A percentile compares a stretch with the other conserved stretches of the same genome.
These are phyloP conservation scores for Apeltes quadracus DNA, from an alignment of 2,113 vertebrate genomes.

Conservation along the genomic window DNA sequence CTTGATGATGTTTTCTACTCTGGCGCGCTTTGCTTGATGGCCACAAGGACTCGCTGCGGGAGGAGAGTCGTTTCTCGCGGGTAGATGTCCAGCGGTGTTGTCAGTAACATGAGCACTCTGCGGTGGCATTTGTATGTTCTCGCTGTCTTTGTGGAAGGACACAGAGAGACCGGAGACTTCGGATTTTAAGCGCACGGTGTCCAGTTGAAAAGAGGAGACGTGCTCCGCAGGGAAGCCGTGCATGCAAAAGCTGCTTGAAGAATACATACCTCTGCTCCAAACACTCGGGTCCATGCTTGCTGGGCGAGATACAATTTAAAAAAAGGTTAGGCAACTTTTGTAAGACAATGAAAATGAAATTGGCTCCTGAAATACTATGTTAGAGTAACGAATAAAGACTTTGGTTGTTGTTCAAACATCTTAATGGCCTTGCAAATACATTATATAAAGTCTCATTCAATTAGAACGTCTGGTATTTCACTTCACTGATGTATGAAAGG, in stretches of 20 bases:
- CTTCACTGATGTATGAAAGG: background rate
- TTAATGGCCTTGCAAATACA: background rate
- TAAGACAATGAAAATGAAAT: background rate
- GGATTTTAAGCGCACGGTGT: constrained; percentile 53
- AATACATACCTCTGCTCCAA: constrained; percentile 63
- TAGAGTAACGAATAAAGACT: background rate
- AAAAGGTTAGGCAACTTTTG: background rate
- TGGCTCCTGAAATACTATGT: background rate
- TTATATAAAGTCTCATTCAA: background rate
- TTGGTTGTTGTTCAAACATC: background rate
- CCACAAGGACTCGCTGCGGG: constrained; percentile 64
- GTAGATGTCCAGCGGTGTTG: constrained; percentile 29
- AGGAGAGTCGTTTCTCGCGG: constrained; percentile 23
- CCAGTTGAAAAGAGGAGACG: constrained; percentile 54
- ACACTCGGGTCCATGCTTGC: constrained; percentile 61
- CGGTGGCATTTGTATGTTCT: constrained; percentile 59
- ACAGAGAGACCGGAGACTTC: constrained; percentile 68
- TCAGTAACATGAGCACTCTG: constrained; percentile 66
- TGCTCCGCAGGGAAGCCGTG: constrained; percentile 58
- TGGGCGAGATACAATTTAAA: constrained; percentile 1
- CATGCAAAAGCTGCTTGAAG: constrained; percentile 47
- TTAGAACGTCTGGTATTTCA: background rate
- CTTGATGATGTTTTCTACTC: constrained; percentile 91
- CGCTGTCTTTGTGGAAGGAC: constrained; percentile 60
- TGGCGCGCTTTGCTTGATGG: constrained; percentile 86